Base-by-base conservation (phyloP, 2,797 vertebrate species). In the Danio jaintianensis region DNA sequence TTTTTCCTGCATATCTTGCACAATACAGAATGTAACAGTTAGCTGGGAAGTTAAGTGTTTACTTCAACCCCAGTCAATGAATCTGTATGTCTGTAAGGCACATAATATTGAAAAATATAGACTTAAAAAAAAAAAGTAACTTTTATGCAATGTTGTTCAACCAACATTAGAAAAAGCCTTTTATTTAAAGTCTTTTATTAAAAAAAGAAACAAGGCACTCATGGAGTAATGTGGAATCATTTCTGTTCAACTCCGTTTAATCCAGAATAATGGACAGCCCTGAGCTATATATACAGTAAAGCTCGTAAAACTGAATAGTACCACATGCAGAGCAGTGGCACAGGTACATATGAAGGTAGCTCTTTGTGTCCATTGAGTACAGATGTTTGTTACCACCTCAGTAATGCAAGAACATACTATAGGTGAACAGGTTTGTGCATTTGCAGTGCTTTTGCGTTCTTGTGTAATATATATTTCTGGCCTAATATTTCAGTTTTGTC, bases 281-380 rank as follows among this genome's bases (percentile, higher is more conserved):
- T 42, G 2, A 63, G 42, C 15, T 63, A 12, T n/a, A 2, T n/a
- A n/a, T n/a, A n/a, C n/a, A 29, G 29, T 29, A 22, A 18, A 43
- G 3, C 12, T 45, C 9, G 7, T 11, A 55, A 64, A 64, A 16
- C 11, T 12, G 1, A 58, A 58, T 29, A 20, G 4, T 12, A 50
- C 29, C 45, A 6, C 38, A 9, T 67, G 12, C 7, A 1, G 13
- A 15, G 5, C 22, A 68, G 20, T 48, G 64, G 7, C 64, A 16
- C 45, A 48, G 20, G 56, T 58, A 48, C 13, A 50, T 68, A 8
- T 48, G 20, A 67, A 9, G 48, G 67, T 70, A 68, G 68, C 29
- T 36, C 8, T 53, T 38, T 40, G 29, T 4, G 29, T 48, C 29
- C 10, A 48, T 42, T 53, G 48, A 69, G 67, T 53, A 18, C 22